Base-by-base conservation (phyloP, 2,888 invertebrate species). In the Himalopsyche anomala region DNA sequence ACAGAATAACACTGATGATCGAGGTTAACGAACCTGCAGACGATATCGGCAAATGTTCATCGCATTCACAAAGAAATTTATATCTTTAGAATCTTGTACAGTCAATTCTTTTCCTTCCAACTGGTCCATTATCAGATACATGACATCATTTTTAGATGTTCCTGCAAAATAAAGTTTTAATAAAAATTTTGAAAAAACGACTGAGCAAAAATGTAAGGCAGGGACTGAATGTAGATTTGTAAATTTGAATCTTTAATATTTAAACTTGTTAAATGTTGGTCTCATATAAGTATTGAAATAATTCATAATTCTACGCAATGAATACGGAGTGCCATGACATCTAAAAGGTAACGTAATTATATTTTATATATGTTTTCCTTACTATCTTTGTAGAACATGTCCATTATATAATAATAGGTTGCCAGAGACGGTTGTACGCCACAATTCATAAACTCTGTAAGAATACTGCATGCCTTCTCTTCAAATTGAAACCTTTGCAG, bases 11-110 rank as follows among this genome's bases (percentile, higher is more conserved):
- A 74, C 28, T 51, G 0, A 51, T 12, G 3, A 51, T 42, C 45
- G 15, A 51, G 0, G 15, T 8, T 80, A 51, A 83, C 74, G 62
- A 84, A 89, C 88, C 69, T 81, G 55, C 36, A 88, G 51, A 81
- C 96, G 95, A 90, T 95, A 94, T 84, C 94, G 94, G 89, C 96
- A 96, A 1, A 96, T 92, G 85, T 96, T 95, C 97, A 98, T 98
- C 0, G 98, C 98, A 0, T 95, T 95, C 38, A 95, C 92, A 90
- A 98, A 98, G 91, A 98, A 98, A 89, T 92, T 93, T 0, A 94
- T 94, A 90, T 98, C 98, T 6, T 92, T 93, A 0, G 94, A 91
- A 91, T 96, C 95, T 87, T 81, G 82, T 74, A 87, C 83, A 36
- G 15, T 83, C 8, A 84, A 82, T 40, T 80, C 74, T 79, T 86